phyloP scores from a whole-genome alignment of 2,888 invertebrate species.

The Limnephilus marmoratus region DNA sequence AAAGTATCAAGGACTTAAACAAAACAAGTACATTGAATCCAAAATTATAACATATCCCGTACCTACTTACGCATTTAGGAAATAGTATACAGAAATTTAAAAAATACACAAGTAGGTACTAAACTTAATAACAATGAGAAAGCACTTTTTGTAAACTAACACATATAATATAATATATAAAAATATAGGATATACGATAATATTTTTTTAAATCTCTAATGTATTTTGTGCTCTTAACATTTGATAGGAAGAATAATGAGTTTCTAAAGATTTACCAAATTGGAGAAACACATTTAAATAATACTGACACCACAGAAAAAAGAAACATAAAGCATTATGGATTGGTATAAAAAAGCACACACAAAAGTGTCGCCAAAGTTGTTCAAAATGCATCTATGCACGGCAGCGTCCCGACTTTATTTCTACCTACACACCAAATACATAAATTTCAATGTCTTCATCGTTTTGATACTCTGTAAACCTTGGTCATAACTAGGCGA shows the following conservation, averaged over 20 bases:
- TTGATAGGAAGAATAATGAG: neutral
- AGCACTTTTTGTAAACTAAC: conserved; percentile 5
- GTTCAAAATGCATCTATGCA: too few relatives aligned
- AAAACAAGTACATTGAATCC: neutral
- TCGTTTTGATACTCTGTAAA: too few relatives aligned
- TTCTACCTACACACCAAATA: too few relatives aligned
- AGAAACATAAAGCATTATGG: too few relatives aligned
- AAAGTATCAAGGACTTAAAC: neutral
- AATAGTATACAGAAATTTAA: neutral
- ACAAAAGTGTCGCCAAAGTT: too few relatives aligned
- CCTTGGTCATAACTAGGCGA: too few relatives aligned
- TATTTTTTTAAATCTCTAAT: neutral
- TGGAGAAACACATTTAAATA: neutral
- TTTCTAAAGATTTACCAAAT: neutral
- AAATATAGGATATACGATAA: neutral
- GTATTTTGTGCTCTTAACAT: neutral
- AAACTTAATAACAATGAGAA: neutral
- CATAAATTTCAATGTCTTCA: too few relatives aligned
- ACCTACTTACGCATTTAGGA: neutral
- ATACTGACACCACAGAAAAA: neutral
- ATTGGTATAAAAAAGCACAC: too few relatives aligned
- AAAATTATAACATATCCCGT: neutral
- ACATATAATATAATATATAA: neutral
- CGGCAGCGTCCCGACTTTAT: too few relatives aligned
- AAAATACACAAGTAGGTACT: neutral